Conservation (phyloP, 1,140 invertebrate species). For the Hormaphis cornu region DNA sequence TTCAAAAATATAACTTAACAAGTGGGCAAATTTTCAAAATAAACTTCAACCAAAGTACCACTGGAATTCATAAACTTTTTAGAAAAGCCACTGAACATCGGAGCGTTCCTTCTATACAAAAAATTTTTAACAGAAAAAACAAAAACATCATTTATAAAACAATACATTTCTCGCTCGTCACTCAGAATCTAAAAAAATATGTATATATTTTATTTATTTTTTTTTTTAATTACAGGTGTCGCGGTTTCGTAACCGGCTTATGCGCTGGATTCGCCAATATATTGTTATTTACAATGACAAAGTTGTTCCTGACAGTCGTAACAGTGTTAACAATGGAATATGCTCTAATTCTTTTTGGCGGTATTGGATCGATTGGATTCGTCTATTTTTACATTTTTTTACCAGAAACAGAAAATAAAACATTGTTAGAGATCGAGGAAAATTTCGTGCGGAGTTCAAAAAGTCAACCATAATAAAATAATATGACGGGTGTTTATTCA, state of each 20-base stretch:
- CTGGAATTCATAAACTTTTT: no score
- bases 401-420: constrained; percentile 38
- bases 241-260: constrained; percentile 35
- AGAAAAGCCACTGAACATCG: no score
- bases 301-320: constrained; percentile 34
- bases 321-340: constrained; percentile 29
- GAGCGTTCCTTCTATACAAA: no score
- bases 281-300: constrained; percentile 36
- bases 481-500: not conserved
- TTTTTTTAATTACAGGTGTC: constrained; percentile 34
- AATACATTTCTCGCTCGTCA: no score
- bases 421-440: constrained; percentile 36
- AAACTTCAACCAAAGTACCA: no score
- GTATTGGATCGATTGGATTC: constrained; percentile 33
- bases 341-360: constrained; percentile 33
- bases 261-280: constrained; percentile 33
- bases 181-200: not conserved
- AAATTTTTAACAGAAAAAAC: no score
- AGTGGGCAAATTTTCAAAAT: no score
- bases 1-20: no score
- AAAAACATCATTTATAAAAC: not conserved
- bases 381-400: constrained; percentile 35
- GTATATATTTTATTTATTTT: not conserved
- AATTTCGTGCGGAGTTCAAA: constrained; percentile 23
- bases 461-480: not conserved